A percentile compares a stretch with the other conserved stretches of the same genome.
Conservation (phyloP, 1,140 invertebrate species). For the Apis cerana region DNA sequence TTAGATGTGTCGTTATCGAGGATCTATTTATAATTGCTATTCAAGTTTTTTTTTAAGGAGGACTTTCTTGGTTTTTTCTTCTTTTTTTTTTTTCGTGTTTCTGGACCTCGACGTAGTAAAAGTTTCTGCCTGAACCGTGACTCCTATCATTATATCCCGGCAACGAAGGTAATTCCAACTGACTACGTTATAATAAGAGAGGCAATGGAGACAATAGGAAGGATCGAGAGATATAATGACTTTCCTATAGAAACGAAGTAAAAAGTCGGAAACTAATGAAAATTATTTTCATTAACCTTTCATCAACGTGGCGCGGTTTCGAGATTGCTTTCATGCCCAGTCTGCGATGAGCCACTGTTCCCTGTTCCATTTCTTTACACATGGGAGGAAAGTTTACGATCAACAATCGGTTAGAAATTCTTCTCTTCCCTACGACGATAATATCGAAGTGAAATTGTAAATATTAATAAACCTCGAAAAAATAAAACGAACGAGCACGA, state of each 20-base stretch:
- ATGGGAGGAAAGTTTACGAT: no score
- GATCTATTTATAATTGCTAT: no score
- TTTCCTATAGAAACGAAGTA: slow-evolving; percentile 12
- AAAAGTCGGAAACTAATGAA: slow-evolving; percentile 5
- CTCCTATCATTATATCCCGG: slow-evolving; percentile 20
- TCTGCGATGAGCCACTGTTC: neutral
- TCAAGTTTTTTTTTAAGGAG: no score
- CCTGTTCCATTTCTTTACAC: neutral
- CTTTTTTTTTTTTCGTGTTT: neutral
- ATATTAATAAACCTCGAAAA: no score
- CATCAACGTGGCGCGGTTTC: neutral
- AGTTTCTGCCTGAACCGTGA: neutral
- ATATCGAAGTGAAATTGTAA: no score
- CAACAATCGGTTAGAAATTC: no score
- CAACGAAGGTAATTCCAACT: slow-evolving; percentile 41
- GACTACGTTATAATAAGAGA: slow-evolving; percentile 28
- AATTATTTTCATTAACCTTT: slow-evolving; percentile 34
- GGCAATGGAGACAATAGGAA: slow-evolving; percentile 23
- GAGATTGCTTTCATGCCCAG: neutral
- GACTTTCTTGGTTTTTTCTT: neutral
- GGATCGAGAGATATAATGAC: slow-evolving; percentile 20
- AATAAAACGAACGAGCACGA: no score
- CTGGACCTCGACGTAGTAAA: slow-evolving; percentile 18
- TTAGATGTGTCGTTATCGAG: no score
- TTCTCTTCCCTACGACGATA: no score